Conservation (phyloP, 2,797 vertebrate species). For the Lutra lutra region DNA sequence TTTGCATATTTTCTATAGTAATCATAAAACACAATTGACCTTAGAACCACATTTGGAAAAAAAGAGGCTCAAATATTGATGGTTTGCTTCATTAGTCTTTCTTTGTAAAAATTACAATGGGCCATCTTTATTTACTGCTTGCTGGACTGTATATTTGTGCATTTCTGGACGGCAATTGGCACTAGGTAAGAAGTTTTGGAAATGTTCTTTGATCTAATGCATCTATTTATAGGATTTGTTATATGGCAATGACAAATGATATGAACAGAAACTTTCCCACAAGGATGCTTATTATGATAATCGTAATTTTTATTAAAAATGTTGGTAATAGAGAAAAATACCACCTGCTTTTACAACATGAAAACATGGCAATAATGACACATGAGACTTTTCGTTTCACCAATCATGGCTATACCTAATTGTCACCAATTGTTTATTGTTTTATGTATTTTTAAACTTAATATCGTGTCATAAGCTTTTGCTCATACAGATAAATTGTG, state of each 20-base stretch:
- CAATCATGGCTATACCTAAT: not conserved
- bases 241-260: not conserved
- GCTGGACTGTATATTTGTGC: not conserved
- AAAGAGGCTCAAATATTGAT: not conserved
- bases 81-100: not conserved
- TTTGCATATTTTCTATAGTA: not conserved
- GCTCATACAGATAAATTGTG: not conserved
- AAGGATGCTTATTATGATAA: not conserved
- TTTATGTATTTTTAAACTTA: conserved; percentile 5
- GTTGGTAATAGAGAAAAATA: not conserved
- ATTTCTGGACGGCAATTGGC: not conserved
- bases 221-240: not conserved
- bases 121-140: not conserved
- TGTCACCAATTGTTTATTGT: not conserved
- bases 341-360: not conserved
- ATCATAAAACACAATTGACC: not conserved
- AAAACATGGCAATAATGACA: not conserved
- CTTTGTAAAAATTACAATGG: not conserved
- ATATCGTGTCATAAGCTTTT: not conserved
- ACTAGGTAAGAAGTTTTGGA: not conserved
- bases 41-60: not conserved
- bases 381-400: not conserved
- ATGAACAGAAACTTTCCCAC: not conserved
- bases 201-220: not conserved
- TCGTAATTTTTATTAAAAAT: conserved; percentile 12